A percentile compares a stretch with the other conserved stretches of the same genome.
Conservation (phyloP, 2,888 invertebrate species). For the Metellina segmentata region DNA sequence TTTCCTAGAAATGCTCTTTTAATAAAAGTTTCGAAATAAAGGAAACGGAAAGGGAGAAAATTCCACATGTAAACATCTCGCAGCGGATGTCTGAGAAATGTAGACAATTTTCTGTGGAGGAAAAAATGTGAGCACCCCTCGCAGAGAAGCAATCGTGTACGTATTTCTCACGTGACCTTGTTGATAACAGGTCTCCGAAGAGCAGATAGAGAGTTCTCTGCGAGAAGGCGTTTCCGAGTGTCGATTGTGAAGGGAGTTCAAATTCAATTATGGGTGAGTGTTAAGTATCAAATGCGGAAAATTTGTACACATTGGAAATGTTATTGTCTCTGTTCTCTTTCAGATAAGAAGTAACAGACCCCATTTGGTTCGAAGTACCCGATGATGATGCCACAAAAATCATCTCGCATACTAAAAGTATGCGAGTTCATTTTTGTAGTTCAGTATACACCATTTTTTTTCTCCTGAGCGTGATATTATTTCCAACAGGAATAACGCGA, state of each 20-base stretch:
- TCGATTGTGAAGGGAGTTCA: not conserved
- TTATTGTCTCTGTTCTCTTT: no score
- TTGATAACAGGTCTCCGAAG: not conserved
- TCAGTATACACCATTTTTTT: no score
- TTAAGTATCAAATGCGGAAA: not conserved
- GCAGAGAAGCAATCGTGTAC: not conserved
- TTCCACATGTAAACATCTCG: not conserved
- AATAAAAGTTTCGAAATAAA: no score
- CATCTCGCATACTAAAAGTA: no score
- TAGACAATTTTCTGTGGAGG: not conserved
- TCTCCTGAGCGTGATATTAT: no score
- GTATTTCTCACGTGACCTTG: constrained; percentile 1
- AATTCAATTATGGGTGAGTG: not conserved
- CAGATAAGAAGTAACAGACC: no score
- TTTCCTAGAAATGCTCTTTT: no score
- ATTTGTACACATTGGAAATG: not conserved
- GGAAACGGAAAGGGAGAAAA: not conserved
- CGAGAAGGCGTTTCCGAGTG: not conserved
- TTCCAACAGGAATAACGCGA: no score
- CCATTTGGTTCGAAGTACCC: no score
- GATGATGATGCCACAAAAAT: no score
- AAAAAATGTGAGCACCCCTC: not conserved
- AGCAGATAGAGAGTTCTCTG: not conserved
- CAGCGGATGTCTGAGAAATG: not conserved
- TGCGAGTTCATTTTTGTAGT: no score